Evolutionary conservation across 2,113 vertebrate species (phyloP), one percentile per base, ranked within the genome.

Genomic region (Scomber colias): DNA sequence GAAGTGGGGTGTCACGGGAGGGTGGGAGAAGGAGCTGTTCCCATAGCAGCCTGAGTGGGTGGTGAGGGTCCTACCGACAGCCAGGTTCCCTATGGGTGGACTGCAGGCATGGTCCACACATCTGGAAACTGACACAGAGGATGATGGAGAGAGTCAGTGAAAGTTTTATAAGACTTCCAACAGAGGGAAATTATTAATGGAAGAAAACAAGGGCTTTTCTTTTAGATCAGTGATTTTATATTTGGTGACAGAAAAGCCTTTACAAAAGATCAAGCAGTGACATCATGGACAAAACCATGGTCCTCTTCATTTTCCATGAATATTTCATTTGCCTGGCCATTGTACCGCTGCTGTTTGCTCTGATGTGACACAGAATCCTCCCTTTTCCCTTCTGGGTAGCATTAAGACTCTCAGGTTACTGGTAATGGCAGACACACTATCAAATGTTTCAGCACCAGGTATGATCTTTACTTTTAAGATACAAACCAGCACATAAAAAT

Each of bases 31-130:
- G 2, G 94, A 94, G 75, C 79, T 89, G 83, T 95, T 96, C 78
- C 93, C 89, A 62, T 95, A 96, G 83, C 96, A 95, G 0, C 89
- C 92, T 19, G 91, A 96, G 57, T 91, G 92, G 5, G 96, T 97
- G 79, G 82, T 66, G 19, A 97, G 95, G 0, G 75, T 94, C 83
- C 97, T 93, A 74, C 97, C 96, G 13, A 83, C 93, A 0, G 95
- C 97, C n/a, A 98, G 93, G 90, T 98, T 97, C 40, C 95, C 96
- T 70, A 98, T 88, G 0, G 96, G 92, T 46, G 97, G 96, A 85
- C 96, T 97, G 80, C 97, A 98, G 62, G 97, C 94, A 0, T 31
- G 95, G 45, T 95, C 92, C 0, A 68, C 89, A 67, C 96, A 97
- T 80, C 95, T 96, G 80, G 95, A 95, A 49, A 82, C 94, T 94